A percentile compares a stretch with the other conserved stretches of the same genome.
These are phyloP conservation scores for Oxycera nigricornis DNA, from an alignment of 2,888 invertebrate species.

Conservation along the genomic window DNA sequence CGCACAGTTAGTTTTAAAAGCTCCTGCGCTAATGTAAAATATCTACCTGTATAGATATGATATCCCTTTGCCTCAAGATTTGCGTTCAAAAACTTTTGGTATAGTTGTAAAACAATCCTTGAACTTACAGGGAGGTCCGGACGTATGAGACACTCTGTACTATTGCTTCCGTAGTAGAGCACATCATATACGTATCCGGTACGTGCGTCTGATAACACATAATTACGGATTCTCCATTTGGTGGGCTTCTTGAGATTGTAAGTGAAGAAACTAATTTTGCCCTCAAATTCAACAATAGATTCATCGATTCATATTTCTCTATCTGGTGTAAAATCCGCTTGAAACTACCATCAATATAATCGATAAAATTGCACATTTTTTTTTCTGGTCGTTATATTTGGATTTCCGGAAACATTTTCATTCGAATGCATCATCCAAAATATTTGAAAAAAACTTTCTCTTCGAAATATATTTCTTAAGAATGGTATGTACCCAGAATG, in stretches of 20 bases:
- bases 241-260: not conserved
- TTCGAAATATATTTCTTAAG: no score
- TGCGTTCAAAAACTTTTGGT: not conserved
- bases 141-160: not conserved
- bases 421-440: not conserved
- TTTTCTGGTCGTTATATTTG: no score
- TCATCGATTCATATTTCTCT: not conserved
- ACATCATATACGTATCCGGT: not conserved
- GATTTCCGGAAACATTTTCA: not conserved
- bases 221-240: not conserved
- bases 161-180: not conserved
- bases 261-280: not conserved
- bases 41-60: constrained; percentile 5
- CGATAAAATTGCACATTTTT: not conserved
- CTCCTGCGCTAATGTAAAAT: constrained; percentile 6
- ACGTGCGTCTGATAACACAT: not conserved
- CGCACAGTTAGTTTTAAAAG: no score
- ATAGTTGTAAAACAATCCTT: not conserved
- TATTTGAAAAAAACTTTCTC: no score
- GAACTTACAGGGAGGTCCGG: not conserved
- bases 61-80: not conserved
- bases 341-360: not conserved
- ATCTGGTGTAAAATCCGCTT: not conserved
- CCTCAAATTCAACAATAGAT: not conserved
- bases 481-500: no score